These are phyloP conservation scores for Apteryx owenii DNA, from an alignment of 2,113 vertebrate species.

Conservation along the genomic window DNA sequence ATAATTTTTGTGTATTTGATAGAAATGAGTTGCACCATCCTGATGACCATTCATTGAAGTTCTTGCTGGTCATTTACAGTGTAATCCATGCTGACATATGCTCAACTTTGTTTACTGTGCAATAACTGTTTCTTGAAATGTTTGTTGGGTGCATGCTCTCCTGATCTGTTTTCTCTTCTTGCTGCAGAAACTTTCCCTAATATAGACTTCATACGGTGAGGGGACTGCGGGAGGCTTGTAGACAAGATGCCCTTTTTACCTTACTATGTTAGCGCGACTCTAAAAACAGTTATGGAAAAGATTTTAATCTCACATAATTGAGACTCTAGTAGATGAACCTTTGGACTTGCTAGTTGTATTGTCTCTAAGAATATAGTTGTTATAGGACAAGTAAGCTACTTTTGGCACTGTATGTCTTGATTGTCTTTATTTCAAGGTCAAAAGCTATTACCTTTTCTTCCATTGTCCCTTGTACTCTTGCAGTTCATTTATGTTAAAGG, in stretches of 20 bases:
- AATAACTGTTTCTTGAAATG: background rate
- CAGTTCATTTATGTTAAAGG: background rate
- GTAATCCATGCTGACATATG: background rate
- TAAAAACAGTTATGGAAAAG: background rate
- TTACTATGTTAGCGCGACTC: background rate
- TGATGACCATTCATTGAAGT: background rate
- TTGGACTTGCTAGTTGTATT: background rate
- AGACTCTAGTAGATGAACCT: background rate
- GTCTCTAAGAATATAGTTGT: background rate
- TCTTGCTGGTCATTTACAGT: background rate
- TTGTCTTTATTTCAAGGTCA: background rate
- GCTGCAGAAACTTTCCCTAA: background rate
- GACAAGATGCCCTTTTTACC: background rate
- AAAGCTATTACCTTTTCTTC: background rate
- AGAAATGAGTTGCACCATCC: background rate
- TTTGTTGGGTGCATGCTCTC: background rate
- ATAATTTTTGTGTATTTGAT: background rate
- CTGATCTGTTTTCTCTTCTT: background rate
- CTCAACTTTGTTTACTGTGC: background rate
- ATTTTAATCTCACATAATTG: background rate
- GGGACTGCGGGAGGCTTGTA: background rate
- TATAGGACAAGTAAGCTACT: background rate
- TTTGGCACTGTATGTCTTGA: background rate
- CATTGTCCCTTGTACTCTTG: background rate
- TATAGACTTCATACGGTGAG: background rate